Conservation (phyloP, 2,113 vertebrate species). For the Zosterops lateralis region DNA sequence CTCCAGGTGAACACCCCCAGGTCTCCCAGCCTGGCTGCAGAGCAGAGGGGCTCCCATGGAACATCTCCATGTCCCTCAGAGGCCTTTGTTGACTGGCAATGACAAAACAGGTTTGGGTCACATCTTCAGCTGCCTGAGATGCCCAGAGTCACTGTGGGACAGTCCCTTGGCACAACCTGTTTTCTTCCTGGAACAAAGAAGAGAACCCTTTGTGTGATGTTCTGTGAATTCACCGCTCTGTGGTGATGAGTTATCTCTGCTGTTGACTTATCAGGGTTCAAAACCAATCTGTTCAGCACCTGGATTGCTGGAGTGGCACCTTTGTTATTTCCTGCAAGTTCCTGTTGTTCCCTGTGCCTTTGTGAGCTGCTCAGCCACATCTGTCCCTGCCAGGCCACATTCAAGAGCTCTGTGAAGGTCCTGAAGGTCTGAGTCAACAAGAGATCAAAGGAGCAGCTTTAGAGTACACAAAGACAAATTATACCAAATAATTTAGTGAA, state of each 20-base stretch:
- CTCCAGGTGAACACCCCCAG: background rate
- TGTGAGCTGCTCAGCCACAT: background rate
- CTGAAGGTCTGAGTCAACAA: background rate
- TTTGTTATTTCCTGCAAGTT: background rate
- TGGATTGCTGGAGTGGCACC: background rate
- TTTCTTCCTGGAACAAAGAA: background rate
- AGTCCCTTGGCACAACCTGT: background rate
- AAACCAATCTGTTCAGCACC: background rate
- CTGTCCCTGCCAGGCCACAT: background rate
- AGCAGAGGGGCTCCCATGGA: background rate
- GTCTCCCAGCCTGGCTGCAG: background rate
- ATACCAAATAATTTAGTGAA: background rate
- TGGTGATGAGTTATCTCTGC: background rate
- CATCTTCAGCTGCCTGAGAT: background rate
- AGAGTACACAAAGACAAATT: background rate
- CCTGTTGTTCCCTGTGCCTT: background rate
- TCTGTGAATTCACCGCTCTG: background rate
- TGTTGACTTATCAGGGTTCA: background rate
- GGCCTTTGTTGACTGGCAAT: background rate
- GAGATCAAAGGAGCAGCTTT: background rate
- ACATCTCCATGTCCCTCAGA: background rate
- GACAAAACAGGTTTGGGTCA: background rate
- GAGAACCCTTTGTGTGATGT: background rate
- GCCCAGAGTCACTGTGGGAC: accelerated
- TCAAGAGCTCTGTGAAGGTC: background rate